Percentiles rank a stretch among this genome's conserved stretches.
phyloP scores from a whole-genome alignment of 2,888 invertebrate genomes.

The Mythimna lalbum region DNA sequence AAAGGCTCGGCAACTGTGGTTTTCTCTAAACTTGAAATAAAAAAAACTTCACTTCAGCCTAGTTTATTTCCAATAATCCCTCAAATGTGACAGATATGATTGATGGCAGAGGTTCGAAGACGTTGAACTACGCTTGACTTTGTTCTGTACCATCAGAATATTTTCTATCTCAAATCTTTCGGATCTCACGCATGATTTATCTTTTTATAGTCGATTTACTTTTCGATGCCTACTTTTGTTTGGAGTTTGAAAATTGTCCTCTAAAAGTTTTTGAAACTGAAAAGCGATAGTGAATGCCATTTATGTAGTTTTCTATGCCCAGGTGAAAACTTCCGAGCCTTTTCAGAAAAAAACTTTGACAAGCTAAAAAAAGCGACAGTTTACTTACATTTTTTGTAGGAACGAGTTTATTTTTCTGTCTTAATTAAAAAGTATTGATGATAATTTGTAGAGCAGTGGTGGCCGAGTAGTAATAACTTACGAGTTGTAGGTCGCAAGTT shows the following conservation, averaged over 20 bases:
- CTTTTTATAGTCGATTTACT: slow-evolving; percentile 39
- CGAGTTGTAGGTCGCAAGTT: too few species aligned
- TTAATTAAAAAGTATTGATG: too few species aligned
- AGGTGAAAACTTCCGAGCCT: not conserved
- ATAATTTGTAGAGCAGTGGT: too few species aligned
- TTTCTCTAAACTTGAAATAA: not conserved
- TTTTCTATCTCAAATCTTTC: slow-evolving; percentile 38
- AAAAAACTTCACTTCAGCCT: slow-evolving; percentile 12
- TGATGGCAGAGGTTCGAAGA: slow-evolving; percentile 38
- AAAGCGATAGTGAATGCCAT: not conserved
- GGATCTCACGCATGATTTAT: slow-evolving; percentile 35
- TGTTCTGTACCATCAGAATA: slow-evolving; percentile 36
- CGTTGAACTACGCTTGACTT: slow-evolving; percentile 34
- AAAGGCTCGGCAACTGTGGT: too few species aligned
- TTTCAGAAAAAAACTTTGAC: not conserved
- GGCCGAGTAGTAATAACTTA: too few species aligned
- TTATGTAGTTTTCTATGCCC: not conserved
- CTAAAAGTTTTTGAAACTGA: slow-evolving; percentile 23
- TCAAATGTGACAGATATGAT: slow-evolving; percentile 52
- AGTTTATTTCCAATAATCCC: slow-evolving; percentile 45
- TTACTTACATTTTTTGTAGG: too few species aligned
- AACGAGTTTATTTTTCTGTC: too few species aligned
- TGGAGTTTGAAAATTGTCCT: slow-evolving; percentile 7
- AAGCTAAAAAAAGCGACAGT: too few species aligned
- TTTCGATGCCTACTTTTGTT: slow-evolving; percentile 25